Percentiles rank a stretch among this genome's conserved stretches.
These are phyloP conservation scores for Acrocephalus scirpaceus DNA, from an alignment of 2,797 vertebrate genomes.

Conservation along the genomic window DNA sequence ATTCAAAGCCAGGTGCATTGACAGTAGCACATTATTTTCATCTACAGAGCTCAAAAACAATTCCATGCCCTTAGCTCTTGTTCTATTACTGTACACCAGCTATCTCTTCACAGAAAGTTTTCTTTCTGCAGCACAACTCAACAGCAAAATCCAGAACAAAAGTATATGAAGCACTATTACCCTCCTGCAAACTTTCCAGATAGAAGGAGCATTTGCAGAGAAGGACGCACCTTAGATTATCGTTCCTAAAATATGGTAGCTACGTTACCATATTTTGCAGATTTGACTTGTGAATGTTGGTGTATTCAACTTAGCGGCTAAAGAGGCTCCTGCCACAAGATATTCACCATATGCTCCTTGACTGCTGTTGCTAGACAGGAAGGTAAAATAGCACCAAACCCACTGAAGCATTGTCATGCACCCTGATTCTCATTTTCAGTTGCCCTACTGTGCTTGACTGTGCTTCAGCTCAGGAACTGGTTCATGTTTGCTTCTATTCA, in stretches of 20 bases:
- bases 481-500: not conserved
- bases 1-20: not conserved
- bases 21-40: not conserved
- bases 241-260: not conserved
- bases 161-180: not conserved
- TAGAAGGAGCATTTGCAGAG: accelerated
- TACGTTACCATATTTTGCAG: accelerated
- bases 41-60: not conserved
- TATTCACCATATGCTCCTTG: not conserved
- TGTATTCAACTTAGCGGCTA: not conserved
- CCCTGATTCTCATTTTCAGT: not conserved
- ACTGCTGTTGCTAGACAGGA: not conserved
- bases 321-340: not conserved
- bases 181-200: not conserved
- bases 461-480: not conserved
- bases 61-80: not conserved
- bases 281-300: not conserved
- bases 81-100: not conserved
- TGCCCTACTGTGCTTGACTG: not conserved
- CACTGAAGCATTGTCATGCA: not conserved
- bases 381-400: not conserved
- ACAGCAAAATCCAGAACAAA: not conserved
- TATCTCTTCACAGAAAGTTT: not conserved
- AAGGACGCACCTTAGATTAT: not conserved
- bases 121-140: not conserved